Evolutionary conservation across 2,888 invertebrate genomes (phyloP).

Genomic region (Lasioglossum calceatum): DNA sequence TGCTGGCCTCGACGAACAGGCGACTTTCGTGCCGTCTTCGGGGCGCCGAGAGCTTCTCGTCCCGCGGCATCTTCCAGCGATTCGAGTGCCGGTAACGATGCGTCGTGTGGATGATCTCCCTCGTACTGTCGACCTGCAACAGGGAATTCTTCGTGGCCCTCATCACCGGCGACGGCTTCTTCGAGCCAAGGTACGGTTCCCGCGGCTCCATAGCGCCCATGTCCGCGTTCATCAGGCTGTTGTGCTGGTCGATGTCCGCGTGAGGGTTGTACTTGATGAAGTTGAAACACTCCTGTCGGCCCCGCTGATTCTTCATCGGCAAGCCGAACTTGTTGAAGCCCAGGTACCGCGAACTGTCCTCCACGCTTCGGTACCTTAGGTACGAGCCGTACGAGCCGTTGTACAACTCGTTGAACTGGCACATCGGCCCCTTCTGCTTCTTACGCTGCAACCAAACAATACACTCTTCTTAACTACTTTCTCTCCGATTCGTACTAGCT

Average conservation of each 20-base stretch:
- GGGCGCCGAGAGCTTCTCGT: conserved; percentile 68
- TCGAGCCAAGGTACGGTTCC: conserved; percentile 77
- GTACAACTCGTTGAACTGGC: conserved; percentile 88
- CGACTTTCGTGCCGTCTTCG: conserved; percentile 80
- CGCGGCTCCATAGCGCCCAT: conserved; percentile 76
- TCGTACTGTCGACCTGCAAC: conserved; percentile 69
- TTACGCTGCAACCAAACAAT: conserved; percentile 85
- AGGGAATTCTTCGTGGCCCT: conserved; percentile 76
- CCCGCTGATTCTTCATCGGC: conserved; percentile 85
- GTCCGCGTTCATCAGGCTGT: conserved; percentile 86
- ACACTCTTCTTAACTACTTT: neutral
- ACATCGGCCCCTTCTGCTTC: conserved; percentile 87
- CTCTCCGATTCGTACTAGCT: neutral
- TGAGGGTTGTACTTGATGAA: conserved; percentile 88
- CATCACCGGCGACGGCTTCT: conserved; percentile 81
- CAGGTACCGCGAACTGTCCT: conserved; percentile 87
- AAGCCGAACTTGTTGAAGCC: conserved; percentile 88
- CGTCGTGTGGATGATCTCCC: conserved; percentile 72
- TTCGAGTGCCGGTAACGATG: conserved; percentile 82
- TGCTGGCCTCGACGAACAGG: conserved; percentile 77
- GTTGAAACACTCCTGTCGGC: conserved; percentile 87
- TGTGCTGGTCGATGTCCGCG: conserved; percentile 88
- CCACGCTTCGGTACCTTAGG: conserved; percentile 88
- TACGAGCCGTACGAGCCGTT: conserved; percentile 88
- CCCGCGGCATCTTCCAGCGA: conserved; percentile 78